These are phyloP conservation scores for Echinometra lucunter DNA, from an alignment of 53 echinoderm and acorn worm genomes.

Conservation along the genomic window DNA sequence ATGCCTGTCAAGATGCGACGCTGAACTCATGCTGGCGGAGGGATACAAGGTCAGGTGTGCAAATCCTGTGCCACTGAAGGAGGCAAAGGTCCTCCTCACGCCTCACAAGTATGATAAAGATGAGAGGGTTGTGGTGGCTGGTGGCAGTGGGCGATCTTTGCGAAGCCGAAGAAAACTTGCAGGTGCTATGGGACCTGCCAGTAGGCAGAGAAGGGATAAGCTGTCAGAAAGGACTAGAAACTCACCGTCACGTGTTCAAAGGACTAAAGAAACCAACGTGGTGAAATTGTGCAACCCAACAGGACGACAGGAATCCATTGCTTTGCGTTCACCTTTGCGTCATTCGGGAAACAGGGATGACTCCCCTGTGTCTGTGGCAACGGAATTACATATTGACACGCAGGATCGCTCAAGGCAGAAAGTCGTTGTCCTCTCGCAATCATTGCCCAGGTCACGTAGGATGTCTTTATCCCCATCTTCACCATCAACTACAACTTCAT, in stretches of 20 bases:
- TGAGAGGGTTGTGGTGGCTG: slow-evolving; percentile 70
- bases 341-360: background rate
- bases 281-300: slow-evolving; percentile 55
- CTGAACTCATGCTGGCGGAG: slow-evolving; percentile 89
- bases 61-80: slow-evolving; percentile 61
- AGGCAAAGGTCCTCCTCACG: slow-evolving; percentile 81
- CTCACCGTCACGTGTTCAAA: background rate
- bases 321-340: background rate
- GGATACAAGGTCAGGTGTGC: slow-evolving; percentile 79
- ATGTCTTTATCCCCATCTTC: slow-evolving; percentile 45
- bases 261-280: slow-evolving; percentile 53
- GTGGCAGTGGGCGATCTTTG: slow-evolving; percentile 26
- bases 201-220: background rate
- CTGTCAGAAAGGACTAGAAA: slow-evolving; percentile 35
- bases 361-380: background rate
- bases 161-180: slow-evolving; percentile 33
- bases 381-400: background rate
- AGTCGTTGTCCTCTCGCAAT: slow-evolving; percentile 48
- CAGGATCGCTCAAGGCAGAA: slow-evolving; percentile 30
- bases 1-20: slow-evolving; percentile 90
- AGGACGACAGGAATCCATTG: background rate
- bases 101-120: slow-evolving; percentile 84
- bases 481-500: background rate
- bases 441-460: slow-evolving; percentile 11
- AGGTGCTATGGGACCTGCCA: background rate